These are phyloP conservation scores for Bombus confusus DNA, from an alignment of 1,140 invertebrate species.

Conservation along the genomic window DNA sequence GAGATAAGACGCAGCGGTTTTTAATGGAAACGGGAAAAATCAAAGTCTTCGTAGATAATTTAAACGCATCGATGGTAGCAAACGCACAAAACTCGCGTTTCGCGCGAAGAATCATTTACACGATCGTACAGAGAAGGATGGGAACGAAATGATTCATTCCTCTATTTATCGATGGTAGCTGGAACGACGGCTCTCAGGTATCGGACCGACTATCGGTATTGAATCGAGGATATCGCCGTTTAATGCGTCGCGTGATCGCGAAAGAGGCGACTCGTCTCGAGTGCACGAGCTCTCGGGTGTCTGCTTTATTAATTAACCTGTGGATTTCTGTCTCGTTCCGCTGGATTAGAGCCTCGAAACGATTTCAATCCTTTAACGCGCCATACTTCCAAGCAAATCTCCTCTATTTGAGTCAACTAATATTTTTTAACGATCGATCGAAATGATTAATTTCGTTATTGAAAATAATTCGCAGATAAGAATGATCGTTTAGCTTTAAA, in stretches of 20 bases:
- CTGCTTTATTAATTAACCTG: conserved; percentile 47
- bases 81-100: too few relatives aligned
- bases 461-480: too few relatives aligned
- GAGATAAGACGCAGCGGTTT: too few relatives aligned
- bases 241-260: conserved; percentile 16
- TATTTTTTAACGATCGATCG: too few relatives aligned
- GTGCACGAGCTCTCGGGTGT: conserved; percentile 19
- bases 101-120: background rate
- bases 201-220: conserved; percentile 1
- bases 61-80: too few relatives aligned
- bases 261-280: conserved; percentile 27
- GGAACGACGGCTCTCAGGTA: background rate
- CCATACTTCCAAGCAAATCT: background rate
- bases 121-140: background rate
- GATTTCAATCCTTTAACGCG: background rate
- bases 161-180: background rate
- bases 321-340: conserved; percentile 26
- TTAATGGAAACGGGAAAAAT: too few relatives aligned
- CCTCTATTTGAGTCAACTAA: too few relatives aligned
- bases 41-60: too few relatives aligned
- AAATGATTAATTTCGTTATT: too few relatives aligned
- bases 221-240: conserved; percentile 35
- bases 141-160: background rate
- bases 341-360: background rate
- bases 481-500: too few relatives aligned